Evolutionary conservation across 2,113 vertebrate species (phyloP), one percentile per base, ranked within the genome.

Genomic region (Catharus minimus): DNA sequence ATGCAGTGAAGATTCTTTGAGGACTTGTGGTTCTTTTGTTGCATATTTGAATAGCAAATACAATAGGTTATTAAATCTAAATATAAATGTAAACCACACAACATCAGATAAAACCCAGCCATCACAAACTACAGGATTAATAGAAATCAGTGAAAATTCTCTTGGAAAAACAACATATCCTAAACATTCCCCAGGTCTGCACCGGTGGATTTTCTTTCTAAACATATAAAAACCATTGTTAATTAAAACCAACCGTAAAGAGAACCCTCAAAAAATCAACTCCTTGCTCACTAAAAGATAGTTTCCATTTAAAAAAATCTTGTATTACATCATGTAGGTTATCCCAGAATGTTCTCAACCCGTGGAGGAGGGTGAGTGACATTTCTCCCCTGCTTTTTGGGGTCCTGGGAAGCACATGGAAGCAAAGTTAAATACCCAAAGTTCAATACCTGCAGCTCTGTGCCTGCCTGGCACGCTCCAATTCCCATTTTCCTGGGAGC

Each of bases 381-480:
- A 6, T 86, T 88, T 57, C n/a, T 43, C 12, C 43, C 52, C 30
- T 8, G 17, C 5, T 56, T 17, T 56, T 71, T 83, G 56, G 10
- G 16, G 4, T 30, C 7, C 56, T 18, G 49, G 71, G 65, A 36
- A 39, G 30, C 12, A 4, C 33, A 2, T 0, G 56, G 53, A 75
- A 61, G 21, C 16, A 19, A 15, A 50, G 28, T 27, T 3, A 52
- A 50, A 43, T 3, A 13, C 30, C 47, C 30, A 33, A 10, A 64
- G 47, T 43, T 5, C 33, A 64, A 53, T 6, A 57, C 71, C 53
- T 36, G 64, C 0, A 0, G 68, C 43, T 83, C 82, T 18, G 30
- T 55, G 60, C 56, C 75, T 0, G 0, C 33, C 43, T 2, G 7
- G 47, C 52, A 26, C 0, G 1, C 43, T 73, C 47, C 3, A 2